These are phyloP conservation scores for Pristionchus japonicus DNA, from an alignment of 2,888 invertebrate genomes.

Conservation along the genomic window DNA sequence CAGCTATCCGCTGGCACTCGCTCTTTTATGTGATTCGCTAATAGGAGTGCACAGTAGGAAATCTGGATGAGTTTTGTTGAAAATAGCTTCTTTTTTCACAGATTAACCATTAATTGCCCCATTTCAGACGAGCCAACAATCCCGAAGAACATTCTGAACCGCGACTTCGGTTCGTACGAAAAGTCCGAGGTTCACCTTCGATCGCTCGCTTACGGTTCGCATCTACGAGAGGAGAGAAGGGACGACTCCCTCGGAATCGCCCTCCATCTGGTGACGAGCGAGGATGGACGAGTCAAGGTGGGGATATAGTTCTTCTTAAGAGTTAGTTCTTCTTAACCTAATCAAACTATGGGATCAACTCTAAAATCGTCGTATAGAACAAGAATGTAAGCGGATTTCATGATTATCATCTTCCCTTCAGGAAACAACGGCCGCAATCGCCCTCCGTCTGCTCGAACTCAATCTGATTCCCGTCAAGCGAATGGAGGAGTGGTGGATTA, in stretches of 20 bases:
- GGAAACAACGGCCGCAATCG: conserved; percentile 69
- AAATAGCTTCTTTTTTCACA: too few species aligned
- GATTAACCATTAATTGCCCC: too few species aligned
- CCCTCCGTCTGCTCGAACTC: conserved; percentile 66
- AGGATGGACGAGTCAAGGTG: conserved; percentile 28
- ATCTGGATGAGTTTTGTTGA: too few species aligned
- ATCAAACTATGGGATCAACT: too few species aligned
- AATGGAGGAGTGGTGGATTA: conserved; percentile 65
- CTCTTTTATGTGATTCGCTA: too few species aligned
- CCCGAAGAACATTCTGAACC: conserved; percentile 49
- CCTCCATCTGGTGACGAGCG: conserved; percentile 53
- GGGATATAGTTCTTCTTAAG: not conserved
- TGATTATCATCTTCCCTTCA: too few species aligned
- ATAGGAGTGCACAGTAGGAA: too few species aligned
- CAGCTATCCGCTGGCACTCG: too few species aligned
- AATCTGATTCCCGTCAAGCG: conserved; percentile 61
- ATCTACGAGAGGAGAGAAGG: conserved; percentile 47
- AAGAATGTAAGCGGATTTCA: too few species aligned
- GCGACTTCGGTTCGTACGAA: conserved; percentile 48
- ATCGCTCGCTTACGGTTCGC: conserved; percentile 18
- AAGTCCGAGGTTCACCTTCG: conserved; percentile 49
- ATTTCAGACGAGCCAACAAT: conserved; percentile 50
- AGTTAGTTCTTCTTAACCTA: too few species aligned
- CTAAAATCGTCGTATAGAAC: too few species aligned
- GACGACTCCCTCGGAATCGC: conserved; percentile 73